phyloP scores from a whole-genome alignment of 2,113 vertebrate genomes.

The Sprattus sprattus region DNA sequence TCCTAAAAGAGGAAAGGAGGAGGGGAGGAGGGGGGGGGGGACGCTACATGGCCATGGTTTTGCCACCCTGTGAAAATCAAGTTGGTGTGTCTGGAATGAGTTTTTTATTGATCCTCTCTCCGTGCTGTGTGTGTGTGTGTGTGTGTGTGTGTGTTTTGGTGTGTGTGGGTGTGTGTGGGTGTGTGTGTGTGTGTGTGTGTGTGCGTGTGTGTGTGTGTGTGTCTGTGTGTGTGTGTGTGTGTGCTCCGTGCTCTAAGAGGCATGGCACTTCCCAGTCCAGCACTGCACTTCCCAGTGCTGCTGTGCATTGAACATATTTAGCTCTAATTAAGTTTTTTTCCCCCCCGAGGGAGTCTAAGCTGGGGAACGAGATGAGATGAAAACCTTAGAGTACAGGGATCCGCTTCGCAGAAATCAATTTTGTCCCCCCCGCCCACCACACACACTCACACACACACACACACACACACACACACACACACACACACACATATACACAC shows the following conservation, averaged over 20 bases:
- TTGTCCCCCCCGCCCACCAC: background rate
- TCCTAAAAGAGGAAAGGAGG: background rate
- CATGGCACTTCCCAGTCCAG: slow-evolving; percentile 13
- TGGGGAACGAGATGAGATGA: slow-evolving; percentile 54
- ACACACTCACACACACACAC: background rate
- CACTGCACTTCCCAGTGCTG: slow-evolving; percentile 20
- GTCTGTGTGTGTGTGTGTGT: too few species aligned
- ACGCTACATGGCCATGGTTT: background rate
- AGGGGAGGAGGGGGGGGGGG: background rate
- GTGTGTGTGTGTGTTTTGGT: too few species aligned
- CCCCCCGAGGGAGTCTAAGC: slow-evolving; percentile 44
- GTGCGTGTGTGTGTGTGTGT: background rate
- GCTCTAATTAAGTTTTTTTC: slow-evolving; percentile 74
- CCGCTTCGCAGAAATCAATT: slow-evolving; percentile 49
- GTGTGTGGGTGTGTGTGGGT: too few species aligned
- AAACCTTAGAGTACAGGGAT: slow-evolving; percentile 39
- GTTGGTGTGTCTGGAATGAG: slow-evolving; percentile 32
- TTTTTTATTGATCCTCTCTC: too few species aligned
- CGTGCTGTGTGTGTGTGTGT: too few species aligned
- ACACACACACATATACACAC: background rate
- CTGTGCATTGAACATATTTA: slow-evolving; percentile 74
- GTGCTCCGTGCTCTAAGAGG: slow-evolving; percentile 28
- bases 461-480: background rate
- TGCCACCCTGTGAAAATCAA: slow-evolving; percentile 38
- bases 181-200: too few species aligned